These are phyloP conservation scores for Protonemura montana DNA, from an alignment of 2,888 invertebrate genomes.

Conservation along the genomic window DNA sequence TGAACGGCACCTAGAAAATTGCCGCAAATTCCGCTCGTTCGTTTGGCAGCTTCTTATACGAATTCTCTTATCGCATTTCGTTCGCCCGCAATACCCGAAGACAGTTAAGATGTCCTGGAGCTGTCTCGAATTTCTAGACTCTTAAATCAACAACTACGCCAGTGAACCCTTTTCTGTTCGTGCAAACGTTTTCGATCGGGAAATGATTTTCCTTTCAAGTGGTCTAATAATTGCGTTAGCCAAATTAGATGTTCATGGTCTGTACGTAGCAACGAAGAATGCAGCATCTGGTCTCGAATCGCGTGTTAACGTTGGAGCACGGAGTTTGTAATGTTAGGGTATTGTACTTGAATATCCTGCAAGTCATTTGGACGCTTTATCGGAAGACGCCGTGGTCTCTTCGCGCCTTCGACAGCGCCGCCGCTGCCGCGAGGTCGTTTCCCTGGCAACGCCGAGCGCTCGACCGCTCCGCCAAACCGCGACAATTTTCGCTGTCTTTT, in stretches of 20 bases:
- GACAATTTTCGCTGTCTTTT: conserved; percentile 18
- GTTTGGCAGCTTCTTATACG: not conserved
- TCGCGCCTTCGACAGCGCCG: not conserved
- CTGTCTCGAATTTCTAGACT: not conserved
- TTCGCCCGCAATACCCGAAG: too few species aligned
- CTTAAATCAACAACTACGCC: not conserved
- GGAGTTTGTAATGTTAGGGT: conserved; percentile 31
- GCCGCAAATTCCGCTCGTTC: not conserved
- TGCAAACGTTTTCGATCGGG: not conserved
- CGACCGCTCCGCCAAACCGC: not conserved
- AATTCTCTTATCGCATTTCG: not conserved
- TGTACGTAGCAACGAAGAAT: conserved; percentile 9
- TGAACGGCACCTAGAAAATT: not conserved
- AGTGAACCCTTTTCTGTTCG: not conserved
- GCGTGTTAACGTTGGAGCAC: not conserved
- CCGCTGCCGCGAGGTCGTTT: conserved; percentile 28
- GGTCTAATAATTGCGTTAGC: conserved; percentile 1
- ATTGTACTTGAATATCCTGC: conserved; percentile 37
- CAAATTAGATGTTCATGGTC: conserved; percentile 18
- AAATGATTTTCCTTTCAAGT: not conserved
- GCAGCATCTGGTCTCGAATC: not conserved
- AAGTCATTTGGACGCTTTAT: conserved; percentile 25
- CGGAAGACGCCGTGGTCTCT: not conserved
- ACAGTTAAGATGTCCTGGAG: too few species aligned
- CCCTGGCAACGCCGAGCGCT: not conserved